phyloP scores from a whole-genome alignment of 2,113 vertebrate species.

The Bos taurus region ARS-UCD2.0 NC_037328.1:113355001-113355500 shows the following conservation, averaged over 20 bases:
- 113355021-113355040: neutral
- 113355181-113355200: neutral
- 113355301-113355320: neutral
- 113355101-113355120: neutral
- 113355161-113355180: neutral
- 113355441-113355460: neutral
- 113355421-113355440: neutral
- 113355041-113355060: neutral
- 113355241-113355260: neutral
- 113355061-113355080: neutral
- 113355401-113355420: neutral
- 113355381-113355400: neutral
- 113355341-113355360: neutral
- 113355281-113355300: neutral
- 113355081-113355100: neutral
- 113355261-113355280: neutral
- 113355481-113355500: neutral
- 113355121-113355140: neutral
- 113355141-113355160: neutral
- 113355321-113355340: neutral
- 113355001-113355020: neutral
- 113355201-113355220: neutral
- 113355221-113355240: neutral
- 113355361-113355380: neutral
- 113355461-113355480: conserved; percentile 22